Conservation (phyloP, 2,113 vertebrate species). For the Mus musculus region DNA sequence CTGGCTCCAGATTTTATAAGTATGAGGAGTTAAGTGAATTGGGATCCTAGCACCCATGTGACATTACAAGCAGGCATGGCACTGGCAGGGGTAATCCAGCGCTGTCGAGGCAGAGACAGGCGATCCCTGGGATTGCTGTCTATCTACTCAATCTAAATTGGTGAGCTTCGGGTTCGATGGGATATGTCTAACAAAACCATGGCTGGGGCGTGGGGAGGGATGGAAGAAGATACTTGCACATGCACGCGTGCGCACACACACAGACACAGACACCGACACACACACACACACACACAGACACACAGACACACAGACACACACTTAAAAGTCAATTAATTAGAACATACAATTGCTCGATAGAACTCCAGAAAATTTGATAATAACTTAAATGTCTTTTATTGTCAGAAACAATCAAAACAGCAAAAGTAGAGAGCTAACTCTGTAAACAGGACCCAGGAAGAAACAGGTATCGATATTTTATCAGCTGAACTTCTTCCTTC, state of each 20-base stretch:
- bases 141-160: not conserved
- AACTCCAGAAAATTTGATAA: slow-evolving; percentile 58
- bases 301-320: not conserved
- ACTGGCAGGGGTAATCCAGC: too few relatives aligned
- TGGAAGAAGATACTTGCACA: not conserved
- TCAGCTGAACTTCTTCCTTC: slow-evolving; percentile 60
- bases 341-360: slow-evolving; percentile 50
- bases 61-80: too few relatives aligned
- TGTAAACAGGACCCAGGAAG: slow-evolving; percentile 44
- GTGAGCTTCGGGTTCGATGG: not conserved
- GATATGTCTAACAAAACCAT: not conserved
- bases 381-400: slow-evolving; percentile 59
- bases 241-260: not conserved
- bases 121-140: not conserved
- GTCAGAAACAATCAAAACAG: slow-evolving; percentile 63
- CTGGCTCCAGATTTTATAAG: not conserved
- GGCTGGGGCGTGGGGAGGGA: too few relatives aligned
- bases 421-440: slow-evolving; percentile 56
- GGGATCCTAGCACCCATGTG: not conserved
- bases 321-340: slow-evolving; percentile 47
- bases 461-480: slow-evolving; percentile 75
- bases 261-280: not conserved
- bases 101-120: not conserved
- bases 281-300: not conserved
- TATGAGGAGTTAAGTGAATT: not conserved